Evolutionary conservation across 2,888 invertebrate species (phyloP), one percentile per base, ranked within the genome.

Genomic region (Hedya salicella): DNA sequence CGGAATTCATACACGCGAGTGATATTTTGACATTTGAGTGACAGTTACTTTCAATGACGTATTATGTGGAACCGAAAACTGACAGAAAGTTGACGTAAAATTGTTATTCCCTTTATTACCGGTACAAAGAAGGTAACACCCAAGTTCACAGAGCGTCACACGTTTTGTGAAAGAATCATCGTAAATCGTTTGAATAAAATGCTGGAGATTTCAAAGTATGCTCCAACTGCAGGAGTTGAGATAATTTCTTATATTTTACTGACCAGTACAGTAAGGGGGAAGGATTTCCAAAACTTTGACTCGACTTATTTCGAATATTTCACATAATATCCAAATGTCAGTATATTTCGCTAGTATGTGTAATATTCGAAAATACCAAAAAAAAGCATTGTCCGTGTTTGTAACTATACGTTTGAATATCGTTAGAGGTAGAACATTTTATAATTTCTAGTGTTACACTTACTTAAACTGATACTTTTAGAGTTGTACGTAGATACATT

Each of bases 11-110:
- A 74, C 68, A 70, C 74, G 78, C 78, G 77, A 78, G 79, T 76
- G 78, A 81, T 86, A 78, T 87, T 89, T 82, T 87, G 91, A 91
- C 91, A 79, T 82, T 86, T 91, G 91, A 91, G 82, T 89, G 92
- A 92, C 91, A 88, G 83, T 82, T 82, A 78, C 85, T 89, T 90
- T 90, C 89, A 88, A 83, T 88, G 80, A 78, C 80, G 80, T 82
- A 86, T 86, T 83, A 85, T 76, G 81, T 80, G 87, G 82, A 86
- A 83, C 87, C 73, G 82, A 86, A 83, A 79, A 81, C 77, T 80
- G 83, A 76, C 81, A 75, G 70, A 75, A 78, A 78, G 72, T 75
- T 70, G 74, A 76, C 75, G 68, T 63, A 54, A 54, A 49, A 65
- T 65, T 71, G 70, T 75, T 74, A 70, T 72, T 72, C 66, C 70